phyloP scores from a whole-genome alignment of 2,888 invertebrate species.

The Drosophila borborema region DNA sequence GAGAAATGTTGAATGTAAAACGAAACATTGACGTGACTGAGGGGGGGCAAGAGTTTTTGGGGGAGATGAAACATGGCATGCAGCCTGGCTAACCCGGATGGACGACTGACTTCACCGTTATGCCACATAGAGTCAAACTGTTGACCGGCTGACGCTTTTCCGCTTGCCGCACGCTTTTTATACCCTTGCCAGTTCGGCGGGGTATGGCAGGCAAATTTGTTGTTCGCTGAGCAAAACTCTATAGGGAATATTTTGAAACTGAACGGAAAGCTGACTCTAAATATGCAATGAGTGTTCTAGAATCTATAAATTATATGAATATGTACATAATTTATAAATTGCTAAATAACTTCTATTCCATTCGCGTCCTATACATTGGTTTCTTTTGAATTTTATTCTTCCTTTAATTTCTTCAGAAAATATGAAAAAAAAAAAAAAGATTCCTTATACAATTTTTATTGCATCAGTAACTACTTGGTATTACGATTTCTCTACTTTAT shows the following conservation, averaged over 20 bases:
- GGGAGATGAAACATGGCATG: not conserved
- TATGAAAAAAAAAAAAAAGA: no score
- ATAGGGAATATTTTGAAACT: not conserved
- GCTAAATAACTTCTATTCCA: no score
- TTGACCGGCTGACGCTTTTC: constrained; percentile 55
- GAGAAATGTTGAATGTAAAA: constrained; percentile 50
- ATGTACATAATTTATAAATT: no score
- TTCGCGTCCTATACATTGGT: no score
- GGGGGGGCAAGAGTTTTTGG: not conserved
- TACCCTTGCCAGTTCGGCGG: not conserved
- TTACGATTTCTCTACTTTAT: no score
- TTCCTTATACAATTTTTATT: no score
- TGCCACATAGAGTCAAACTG: constrained; percentile 25
- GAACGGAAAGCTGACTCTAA: no score
- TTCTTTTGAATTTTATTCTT: no score
- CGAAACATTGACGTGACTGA: constrained; percentile 29
- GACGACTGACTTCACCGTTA: constrained; percentile 33
- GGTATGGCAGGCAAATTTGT: not conserved
- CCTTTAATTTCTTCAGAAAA: no score
- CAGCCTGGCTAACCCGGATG: constrained; percentile 36
- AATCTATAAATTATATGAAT: no score
- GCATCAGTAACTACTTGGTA: no score
- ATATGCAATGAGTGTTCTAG: no score
- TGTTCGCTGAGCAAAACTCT: not conserved
- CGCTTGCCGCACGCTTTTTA: constrained; percentile 39